Evolutionary conservation across 2,888 invertebrate species (phyloP).

Genomic region (Allygus modestus): DNA sequence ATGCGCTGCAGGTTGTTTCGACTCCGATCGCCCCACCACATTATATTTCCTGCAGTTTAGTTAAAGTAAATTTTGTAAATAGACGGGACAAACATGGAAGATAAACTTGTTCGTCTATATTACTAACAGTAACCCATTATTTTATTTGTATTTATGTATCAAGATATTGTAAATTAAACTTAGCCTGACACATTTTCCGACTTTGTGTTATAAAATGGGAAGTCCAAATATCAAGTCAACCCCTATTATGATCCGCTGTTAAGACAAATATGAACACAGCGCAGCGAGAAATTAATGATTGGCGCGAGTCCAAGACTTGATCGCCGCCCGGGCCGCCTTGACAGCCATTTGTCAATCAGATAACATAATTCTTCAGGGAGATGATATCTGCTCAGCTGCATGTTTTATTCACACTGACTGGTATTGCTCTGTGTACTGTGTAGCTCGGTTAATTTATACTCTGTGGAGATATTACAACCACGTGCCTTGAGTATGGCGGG

Average conservation of each 20-base stretch:
- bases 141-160: no score
- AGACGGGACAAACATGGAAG: no score
- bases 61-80: no score
- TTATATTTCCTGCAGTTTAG: no score
- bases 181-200: no score
- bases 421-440: constrained; percentile 7
- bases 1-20: no score
- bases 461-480: constrained; percentile 6
- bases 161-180: no score
- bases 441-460: constrained; percentile 33
- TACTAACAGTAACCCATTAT: no score
- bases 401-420: constrained; percentile 44
- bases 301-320: constrained; percentile 14
- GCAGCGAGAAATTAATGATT: constrained; percentile 8
- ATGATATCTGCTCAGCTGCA: constrained; percentile 9
- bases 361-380: constrained; percentile 41
- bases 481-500: not conserved
- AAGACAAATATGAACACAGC: constrained; percentile 13
- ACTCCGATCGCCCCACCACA: no score
- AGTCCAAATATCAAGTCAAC: no score
- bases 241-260: not conserved
- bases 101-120: no score
- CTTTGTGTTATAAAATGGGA: no score
- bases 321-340: constrained; percentile 23
- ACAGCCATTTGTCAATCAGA: constrained; percentile 40